Percentiles rank a stretch among this genome's conserved stretches.
phyloP scores from a whole-genome alignment of 2,888 invertebrate genomes.

The Parasteatoda lunata region DNA sequence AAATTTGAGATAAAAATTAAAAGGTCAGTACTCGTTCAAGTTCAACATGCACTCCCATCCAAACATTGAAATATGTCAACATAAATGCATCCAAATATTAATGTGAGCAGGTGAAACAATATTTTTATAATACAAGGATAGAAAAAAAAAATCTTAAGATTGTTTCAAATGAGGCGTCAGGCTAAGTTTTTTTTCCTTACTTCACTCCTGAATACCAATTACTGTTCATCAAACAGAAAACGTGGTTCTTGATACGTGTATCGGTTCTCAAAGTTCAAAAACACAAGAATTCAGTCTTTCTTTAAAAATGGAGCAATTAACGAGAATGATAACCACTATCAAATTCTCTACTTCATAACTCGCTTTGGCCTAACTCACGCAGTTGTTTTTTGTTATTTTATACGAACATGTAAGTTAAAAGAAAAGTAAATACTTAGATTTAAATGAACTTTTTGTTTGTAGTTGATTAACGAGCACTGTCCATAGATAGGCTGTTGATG shows the following conservation, averaged over 20 bases:
- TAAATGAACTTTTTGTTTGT: conserved; percentile 38
- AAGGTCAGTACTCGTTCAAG: too few species aligned
- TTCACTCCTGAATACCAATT: background rate
- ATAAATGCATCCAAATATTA: too few species aligned
- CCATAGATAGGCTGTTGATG: conserved; percentile 37
- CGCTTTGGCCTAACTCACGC: conserved; percentile 14
- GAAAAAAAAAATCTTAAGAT: too few species aligned
- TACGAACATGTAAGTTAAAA: background rate
- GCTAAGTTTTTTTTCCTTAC: too few species aligned
- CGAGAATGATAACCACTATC: conserved; percentile 49
- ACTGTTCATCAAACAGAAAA: conserved; percentile 10
- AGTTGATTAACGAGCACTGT: conserved; percentile 50
- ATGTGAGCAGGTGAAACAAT: too few species aligned
- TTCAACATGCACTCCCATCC: too few species aligned
- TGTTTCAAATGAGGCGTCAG: too few species aligned
- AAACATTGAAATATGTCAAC: too few species aligned
- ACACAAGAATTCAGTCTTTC: conserved; percentile 6
- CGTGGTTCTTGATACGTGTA: conserved; percentile 36
- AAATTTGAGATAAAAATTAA: too few species aligned
- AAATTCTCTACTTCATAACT: conserved; percentile 22
- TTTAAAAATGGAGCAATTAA: conserved; percentile 62
- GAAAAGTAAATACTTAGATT: conserved; percentile 47
- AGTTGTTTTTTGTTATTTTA: conserved; percentile 15
- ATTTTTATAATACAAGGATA: too few species aligned
- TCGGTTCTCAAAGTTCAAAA: conserved; percentile 26